phyloP scores from a whole-genome alignment of 2,113 vertebrate species.

The Megatriorchis doriae region DNA sequence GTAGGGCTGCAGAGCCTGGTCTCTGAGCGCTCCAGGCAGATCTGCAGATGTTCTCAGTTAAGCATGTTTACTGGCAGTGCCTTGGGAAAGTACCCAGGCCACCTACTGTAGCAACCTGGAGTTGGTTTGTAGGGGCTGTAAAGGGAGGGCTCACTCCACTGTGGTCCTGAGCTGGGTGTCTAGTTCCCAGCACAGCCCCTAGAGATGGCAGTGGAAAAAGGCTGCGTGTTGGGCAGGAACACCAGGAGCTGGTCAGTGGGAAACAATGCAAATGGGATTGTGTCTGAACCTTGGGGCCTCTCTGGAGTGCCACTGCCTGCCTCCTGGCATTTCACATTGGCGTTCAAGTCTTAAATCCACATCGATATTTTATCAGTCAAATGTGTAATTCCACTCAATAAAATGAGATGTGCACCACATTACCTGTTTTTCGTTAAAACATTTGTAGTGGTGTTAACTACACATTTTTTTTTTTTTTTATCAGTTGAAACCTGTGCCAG shows the following conservation, averaged over 20 bases:
- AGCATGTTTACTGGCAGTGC: accelerated
- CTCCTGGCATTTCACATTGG: background rate
- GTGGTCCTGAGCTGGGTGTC: accelerated
- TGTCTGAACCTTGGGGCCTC: background rate
- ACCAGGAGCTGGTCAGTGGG: background rate
- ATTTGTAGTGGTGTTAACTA: background rate
- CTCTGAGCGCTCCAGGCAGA: accelerated
- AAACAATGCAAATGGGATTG: background rate
- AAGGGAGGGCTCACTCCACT: background rate
- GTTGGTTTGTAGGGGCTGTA: background rate
- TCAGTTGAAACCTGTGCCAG: background rate
- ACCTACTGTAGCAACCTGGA: background rate
- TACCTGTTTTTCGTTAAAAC: background rate
- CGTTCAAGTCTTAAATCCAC: background rate
- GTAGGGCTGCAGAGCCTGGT: background rate
- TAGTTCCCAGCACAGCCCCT: background rate
- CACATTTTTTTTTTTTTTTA: accelerated
- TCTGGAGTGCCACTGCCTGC: background rate
- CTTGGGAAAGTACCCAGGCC: no score
- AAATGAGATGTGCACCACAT: background rate
- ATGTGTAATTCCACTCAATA: no score
- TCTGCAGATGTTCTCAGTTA: background rate
- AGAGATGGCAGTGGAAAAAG: background rate
- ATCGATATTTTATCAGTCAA: accelerated
- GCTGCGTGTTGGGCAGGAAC: background rate